phyloP scores from a whole-genome alignment of 2,797 vertebrate genomes.

The Holocentrus rufus region DNA sequence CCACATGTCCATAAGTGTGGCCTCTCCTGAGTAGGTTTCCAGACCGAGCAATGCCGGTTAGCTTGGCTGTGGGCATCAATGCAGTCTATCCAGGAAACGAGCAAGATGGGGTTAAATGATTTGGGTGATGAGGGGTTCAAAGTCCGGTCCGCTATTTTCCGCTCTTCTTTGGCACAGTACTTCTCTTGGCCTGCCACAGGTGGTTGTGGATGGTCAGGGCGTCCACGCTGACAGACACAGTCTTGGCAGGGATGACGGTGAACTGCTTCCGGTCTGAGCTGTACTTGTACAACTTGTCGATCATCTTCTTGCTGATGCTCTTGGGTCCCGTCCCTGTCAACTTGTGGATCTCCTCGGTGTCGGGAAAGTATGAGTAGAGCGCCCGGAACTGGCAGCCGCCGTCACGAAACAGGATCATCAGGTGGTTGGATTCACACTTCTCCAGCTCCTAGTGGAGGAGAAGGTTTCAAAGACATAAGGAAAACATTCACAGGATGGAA shows the following conservation, averaged over 20 bases:
- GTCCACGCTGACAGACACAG: constrained; percentile 96
- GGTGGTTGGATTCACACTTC: constrained; percentile 96
- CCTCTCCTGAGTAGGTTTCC: constrained; percentile 32
- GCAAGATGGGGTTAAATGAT: constrained; percentile 52
- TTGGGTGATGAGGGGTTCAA: constrained; percentile 1
- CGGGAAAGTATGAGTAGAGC: constrained; percentile 94
- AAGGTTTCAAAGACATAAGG: background rate
- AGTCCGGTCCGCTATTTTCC: constrained; percentile 83
- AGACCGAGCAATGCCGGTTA: constrained; percentile 20
- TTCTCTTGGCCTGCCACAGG: constrained; percentile 94
- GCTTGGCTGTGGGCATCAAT: constrained; percentile 51
- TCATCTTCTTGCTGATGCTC: constrained; percentile 97
- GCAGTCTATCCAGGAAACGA: constrained; percentile 67
- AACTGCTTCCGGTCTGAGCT: constrained; percentile 98
- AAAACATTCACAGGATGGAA: background rate
- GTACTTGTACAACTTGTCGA: constrained; percentile 98
- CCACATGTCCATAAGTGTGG: constrained; percentile 26
- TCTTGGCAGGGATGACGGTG: constrained; percentile 95
- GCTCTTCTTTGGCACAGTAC: constrained; percentile 90
- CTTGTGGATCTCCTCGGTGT: constrained; percentile 94
- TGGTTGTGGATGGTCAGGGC: constrained; percentile 97
- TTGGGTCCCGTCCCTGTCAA: constrained; percentile 94
- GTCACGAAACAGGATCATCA: constrained; percentile 97
- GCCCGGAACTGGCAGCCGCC: constrained; percentile 96
- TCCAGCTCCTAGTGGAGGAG: constrained; percentile 88